These are phyloP conservation scores for Heterodera schachtii DNA, from an alignment of 1,140 invertebrate species.

Conservation along the genomic window DNA sequence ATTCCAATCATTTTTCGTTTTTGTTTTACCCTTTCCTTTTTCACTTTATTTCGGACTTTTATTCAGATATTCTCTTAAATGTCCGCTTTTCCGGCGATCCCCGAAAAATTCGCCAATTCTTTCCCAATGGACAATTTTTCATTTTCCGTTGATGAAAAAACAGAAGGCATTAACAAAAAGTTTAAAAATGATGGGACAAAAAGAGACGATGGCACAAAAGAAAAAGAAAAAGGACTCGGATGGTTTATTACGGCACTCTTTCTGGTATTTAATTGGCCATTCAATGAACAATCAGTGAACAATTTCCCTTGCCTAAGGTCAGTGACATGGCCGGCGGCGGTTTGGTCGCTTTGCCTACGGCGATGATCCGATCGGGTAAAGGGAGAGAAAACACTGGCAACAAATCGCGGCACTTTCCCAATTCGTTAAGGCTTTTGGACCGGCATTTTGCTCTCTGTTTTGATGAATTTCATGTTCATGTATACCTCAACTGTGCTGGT, in stretches of 20 bases:
- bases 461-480: conserved; percentile 53
- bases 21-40: not conserved
- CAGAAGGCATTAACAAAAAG: not conserved
- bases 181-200: not conserved
- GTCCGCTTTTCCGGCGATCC: not conserved
- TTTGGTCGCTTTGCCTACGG: conserved; percentile 60
- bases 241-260: conserved; percentile 26
- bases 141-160: not conserved
- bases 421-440: conserved; percentile 50
- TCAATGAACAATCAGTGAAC: not conserved
- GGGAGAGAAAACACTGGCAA: not conserved
- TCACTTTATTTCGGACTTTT: not conserved
- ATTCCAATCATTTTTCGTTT: not conserved
- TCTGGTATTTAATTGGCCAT: conserved; percentile 13
- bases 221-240: conserved; percentile 23
- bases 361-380: conserved; percentile 56
- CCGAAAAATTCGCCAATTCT: conserved; percentile 4
- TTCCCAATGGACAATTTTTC: not conserved
- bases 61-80: not conserved
- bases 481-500: conserved; percentile 66
- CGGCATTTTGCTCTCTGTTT: conserved; percentile 49
- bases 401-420: not conserved
- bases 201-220: not conserved
- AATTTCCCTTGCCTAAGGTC: conserved; percentile 46
- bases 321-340: conserved; percentile 63